Conservation (phyloP, 2,888 invertebrate species). For the Thymelicus sylvestris region DNA sequence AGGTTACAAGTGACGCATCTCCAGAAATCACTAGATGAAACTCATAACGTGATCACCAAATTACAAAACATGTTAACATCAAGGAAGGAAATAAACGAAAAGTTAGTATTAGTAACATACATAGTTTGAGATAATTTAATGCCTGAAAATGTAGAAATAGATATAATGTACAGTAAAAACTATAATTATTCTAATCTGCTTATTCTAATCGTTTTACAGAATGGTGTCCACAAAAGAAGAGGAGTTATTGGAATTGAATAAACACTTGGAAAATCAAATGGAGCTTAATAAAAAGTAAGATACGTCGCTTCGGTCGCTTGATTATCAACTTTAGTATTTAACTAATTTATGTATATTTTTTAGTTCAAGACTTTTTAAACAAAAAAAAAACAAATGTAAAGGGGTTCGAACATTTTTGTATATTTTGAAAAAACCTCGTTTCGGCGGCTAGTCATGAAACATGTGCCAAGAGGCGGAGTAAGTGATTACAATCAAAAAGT, state of each 20-base stretch:
- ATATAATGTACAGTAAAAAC: too few relatives aligned
- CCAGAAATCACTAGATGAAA: conserved; percentile 74
- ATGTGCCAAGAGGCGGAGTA: too few relatives aligned
- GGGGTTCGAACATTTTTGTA: too few relatives aligned
- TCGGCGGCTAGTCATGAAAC: too few relatives aligned
- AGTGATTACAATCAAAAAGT: too few relatives aligned
- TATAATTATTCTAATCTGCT: not conserved
- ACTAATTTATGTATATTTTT: too few relatives aligned
- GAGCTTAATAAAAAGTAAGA: conserved; percentile 84
- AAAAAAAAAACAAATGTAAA: too few relatives aligned
- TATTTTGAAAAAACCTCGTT: too few relatives aligned
- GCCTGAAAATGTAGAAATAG: too few relatives aligned
- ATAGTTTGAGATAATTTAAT: too few relatives aligned
- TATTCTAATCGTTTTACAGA: conserved; percentile 47
- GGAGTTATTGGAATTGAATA: conserved; percentile 76
- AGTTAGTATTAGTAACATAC: conserved; percentile 59
- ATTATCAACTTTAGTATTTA: too few relatives aligned
- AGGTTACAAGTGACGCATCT: conserved; percentile 78
- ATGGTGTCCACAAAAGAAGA: conserved; percentile 82
- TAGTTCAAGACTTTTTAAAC: too few relatives aligned
- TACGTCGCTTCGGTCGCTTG: not conserved
- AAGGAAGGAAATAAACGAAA: conserved; percentile 68
- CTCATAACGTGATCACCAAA: conserved; percentile 74
- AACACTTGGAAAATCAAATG: conserved; percentile 85
- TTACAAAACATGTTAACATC: conserved; percentile 69